Conservation (phyloP, 37 sponge, comb jelly and placozoan species). For the Halisarca cf. caerulea region DNA sequence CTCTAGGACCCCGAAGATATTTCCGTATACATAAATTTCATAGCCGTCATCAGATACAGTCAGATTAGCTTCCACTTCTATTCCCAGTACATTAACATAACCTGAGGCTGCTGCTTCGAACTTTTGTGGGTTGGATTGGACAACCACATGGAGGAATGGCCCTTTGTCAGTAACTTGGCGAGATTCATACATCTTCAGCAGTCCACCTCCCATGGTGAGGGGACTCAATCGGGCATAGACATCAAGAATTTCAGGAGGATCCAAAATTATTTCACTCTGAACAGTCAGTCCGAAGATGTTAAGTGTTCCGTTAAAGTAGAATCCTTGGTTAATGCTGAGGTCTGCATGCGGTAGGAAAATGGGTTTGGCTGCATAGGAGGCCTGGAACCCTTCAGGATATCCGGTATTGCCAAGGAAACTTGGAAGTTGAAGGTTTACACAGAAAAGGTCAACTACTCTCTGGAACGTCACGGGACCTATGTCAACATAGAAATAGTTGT, state of each 20-base stretch:
- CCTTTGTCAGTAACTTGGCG: slow-evolving; percentile 1
- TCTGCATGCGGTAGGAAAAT: not conserved
- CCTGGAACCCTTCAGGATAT: slow-evolving; percentile 29
- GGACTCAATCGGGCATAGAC: slow-evolving; percentile 5
- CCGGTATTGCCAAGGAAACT: slow-evolving; percentile 28
- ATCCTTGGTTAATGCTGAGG: slow-evolving; percentile 25
- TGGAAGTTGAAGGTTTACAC: slow-evolving; percentile 18
- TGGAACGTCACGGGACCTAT: slow-evolving; percentile 9
- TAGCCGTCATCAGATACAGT: not conserved
- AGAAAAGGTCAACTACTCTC: slow-evolving; percentile 26
- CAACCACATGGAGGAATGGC: slow-evolving; percentile 12
- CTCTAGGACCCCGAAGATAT: not conserved
- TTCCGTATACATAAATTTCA: slow-evolving; percentile 9
- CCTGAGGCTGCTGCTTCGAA: slow-evolving; percentile 2
- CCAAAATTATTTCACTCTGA: slow-evolving; percentile 8
- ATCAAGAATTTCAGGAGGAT: slow-evolving; percentile 4
- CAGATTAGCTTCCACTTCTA: slow-evolving; percentile 23
- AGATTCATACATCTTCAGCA: slow-evolving; percentile 35
- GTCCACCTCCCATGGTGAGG: slow-evolving; percentile 3
- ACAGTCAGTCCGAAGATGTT: slow-evolving; percentile 36
- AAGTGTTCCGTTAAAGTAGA: slow-evolving; percentile 34
- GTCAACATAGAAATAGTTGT: slow-evolving; percentile 41
- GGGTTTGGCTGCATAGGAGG: slow-evolving; percentile 11
- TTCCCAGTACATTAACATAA: slow-evolving; percentile 24
- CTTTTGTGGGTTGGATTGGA: not conserved